Base-by-base conservation (phyloP, 2,888 invertebrate species). In the Xylota sylvarum region DNA sequence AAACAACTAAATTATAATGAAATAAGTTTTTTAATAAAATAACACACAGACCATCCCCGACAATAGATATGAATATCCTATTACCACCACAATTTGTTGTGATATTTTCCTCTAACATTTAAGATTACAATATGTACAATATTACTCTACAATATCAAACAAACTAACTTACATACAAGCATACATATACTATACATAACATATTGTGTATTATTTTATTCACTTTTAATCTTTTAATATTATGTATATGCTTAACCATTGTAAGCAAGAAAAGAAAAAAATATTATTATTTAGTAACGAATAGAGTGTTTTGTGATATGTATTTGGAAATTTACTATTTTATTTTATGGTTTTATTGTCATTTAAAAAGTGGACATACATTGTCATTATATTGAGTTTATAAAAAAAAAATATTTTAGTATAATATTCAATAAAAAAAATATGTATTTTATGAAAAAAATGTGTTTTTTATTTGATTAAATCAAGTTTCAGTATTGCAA, bases 11-110 rank as follows among this genome's bases (percentile, higher is more conserved):
- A n/a, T n/a, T n/a, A 2, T 23, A 14, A 12, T 19, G 10, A 10
- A 10, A 58, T 7, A 58, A 35, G 10, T 17, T 27, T 52, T 23
- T n/a, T 50, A 27, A 12, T 52, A 46, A 12, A 58, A 40, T 48
- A 10, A 58, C 2, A 48, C 1, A 48, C 50, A 23, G 19, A 12
- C 65, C n/a, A 5, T 35, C 40, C 37, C 69, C 43, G 58, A 79
- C 69, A 70, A 79, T 69, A 69, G 52, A 70, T 37, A 32, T 7
- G 7, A 10, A 37, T 10, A 37, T 37, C 70, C 80, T 60, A 1
- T 72, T 70, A 85, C 80, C 80, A 85, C 85, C 85, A 80, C 80
- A 76, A 80, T 85, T 60, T 40, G 52, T 85, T 85, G 85, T 85
- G 85, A 85, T 85, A 85, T 84, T 58, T 82, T 79, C 69, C 30